A percentile compares a stretch with the other conserved stretches of the same genome.
phyloP scores from a whole-genome alignment of 2,888 invertebrate genomes.

The Aphidius colemani region DNA sequence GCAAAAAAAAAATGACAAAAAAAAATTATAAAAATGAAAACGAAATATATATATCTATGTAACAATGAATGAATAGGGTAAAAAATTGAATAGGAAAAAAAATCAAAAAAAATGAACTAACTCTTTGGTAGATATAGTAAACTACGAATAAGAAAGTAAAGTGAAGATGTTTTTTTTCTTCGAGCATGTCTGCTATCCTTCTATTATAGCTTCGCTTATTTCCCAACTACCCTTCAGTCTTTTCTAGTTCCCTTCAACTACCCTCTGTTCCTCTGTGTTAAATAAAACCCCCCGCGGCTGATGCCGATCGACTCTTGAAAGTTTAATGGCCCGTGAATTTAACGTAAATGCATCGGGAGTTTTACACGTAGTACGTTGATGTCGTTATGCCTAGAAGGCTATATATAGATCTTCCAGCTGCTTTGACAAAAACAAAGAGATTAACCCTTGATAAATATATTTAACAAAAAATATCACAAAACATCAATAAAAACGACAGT shows the following conservation, averaged over 20 bases:
- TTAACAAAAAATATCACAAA: no score
- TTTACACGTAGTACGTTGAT: constrained; percentile 34
- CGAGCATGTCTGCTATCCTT: not conserved
- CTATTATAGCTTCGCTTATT: not conserved
- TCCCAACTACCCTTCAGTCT: not conserved
- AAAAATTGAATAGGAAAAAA: not conserved
- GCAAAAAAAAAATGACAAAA: not conserved
- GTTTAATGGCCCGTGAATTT: constrained; percentile 36
- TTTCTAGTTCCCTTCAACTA: not conserved
- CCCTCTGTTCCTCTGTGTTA: not conserved
- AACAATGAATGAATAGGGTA: no score
- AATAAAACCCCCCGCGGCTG: constrained; percentile 24
- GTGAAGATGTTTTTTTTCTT: not conserved
- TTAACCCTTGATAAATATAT: constrained; percentile 11
- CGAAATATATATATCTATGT: not conserved
- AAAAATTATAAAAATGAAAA: not conserved
- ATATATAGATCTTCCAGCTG: constrained; percentile 23
- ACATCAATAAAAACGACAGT: no score
- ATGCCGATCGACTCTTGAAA: constrained; percentile 34
- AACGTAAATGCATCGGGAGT: constrained; percentile 34
- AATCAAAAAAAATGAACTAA: not conserved
- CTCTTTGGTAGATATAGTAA: no score
- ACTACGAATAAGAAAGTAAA: not conserved
- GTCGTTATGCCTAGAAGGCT: constrained; percentile 27
- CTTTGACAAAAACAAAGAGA: constrained; percentile 21